Evolutionary conservation across 1,140 invertebrate species (phyloP), one percentile per base, ranked within the genome.

Genomic region (Nasonia longicornis): DNA sequence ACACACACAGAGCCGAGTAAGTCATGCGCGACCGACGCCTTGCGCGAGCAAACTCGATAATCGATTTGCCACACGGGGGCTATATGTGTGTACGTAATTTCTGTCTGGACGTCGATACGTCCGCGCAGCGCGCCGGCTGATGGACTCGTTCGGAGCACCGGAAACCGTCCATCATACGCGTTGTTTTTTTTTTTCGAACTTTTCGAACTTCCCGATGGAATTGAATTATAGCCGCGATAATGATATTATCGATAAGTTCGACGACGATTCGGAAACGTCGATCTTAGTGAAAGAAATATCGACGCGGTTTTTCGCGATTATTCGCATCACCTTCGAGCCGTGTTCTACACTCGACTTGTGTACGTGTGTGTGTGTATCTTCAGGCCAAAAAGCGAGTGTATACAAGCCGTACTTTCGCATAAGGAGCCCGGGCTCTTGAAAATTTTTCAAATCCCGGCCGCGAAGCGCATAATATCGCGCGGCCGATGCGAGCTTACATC

Each of bases 381-480:
- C 2, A 29, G 20, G 29, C 29, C 8, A 10, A 20, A 38, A 20
- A 67, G 10, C 14, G 66, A 71, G 67, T 66, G 20, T 66, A 66
- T n/a, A 8, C 20, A 48, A 38, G 71, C 3, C 70, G 48, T 71
- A 29, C 77, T 78, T 77, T 71, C 48, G 58, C 45, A 16, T 48
- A 64, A 81, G 80, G 29, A 76, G 72, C 35, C 26, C 20, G 52
- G 1, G 14, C 82, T 71, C 84, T 82, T 69, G 77, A 83, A 83
- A 82, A 83, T 84, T 84, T 84, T 83, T 83, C 80, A 79, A 63
- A 84, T 84, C 22, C 74, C 20, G 11, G 11, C 64, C 11, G 58
- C 22, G 35, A 20, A 26, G 70, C 26, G 79, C n/a, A 38, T 22
- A 79, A 71, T 71, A 14, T 71, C 77, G 48, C 45, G 52, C 52